Conservation (phyloP, 1,140 invertebrate species). For the Glossosoma conforme region DNA sequence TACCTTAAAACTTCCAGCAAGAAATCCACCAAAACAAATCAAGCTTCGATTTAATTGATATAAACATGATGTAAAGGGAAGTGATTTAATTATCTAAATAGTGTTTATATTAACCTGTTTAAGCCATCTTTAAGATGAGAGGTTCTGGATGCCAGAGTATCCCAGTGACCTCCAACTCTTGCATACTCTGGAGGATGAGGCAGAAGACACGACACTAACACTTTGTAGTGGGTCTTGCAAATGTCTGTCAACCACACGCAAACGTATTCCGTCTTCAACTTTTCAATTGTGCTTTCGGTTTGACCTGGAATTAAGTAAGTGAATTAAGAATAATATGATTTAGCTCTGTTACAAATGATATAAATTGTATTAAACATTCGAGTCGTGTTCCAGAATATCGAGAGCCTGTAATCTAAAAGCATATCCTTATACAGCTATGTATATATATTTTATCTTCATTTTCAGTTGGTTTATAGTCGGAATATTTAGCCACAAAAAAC, state of each 20-base stretch:
- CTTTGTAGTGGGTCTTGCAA: slow-evolving; percentile 79
- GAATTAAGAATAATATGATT: neutral
- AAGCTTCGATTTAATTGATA: too few relatives aligned
- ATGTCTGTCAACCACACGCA: slow-evolving; percentile 87
- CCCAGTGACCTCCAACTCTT: slow-evolving; percentile 92
- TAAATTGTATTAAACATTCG: too few relatives aligned
- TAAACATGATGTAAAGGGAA: too few relatives aligned
- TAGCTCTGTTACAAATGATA: too few relatives aligned
- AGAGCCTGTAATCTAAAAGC: too few relatives aligned
- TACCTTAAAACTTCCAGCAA: neutral
- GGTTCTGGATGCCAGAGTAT: slow-evolving; percentile 81
- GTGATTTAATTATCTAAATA: neutral
- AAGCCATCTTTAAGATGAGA: slow-evolving; percentile 94
- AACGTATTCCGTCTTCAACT: slow-evolving; percentile 90
- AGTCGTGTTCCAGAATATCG: too few relatives aligned
- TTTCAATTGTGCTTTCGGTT: slow-evolving; percentile 80
- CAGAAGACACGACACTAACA: slow-evolving; percentile 76
- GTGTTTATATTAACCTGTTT: slow-evolving; percentile 53
- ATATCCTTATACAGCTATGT: too few relatives aligned
- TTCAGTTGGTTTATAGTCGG: too few relatives aligned
- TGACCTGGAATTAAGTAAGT: slow-evolving; percentile 54
- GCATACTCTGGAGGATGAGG: slow-evolving; percentile 87
- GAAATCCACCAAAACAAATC: neutral
- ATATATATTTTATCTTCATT: too few relatives aligned
- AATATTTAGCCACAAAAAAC: too few relatives aligned